Evolutionary conservation across 2,797 vertebrate species (phyloP).

Genomic region (Lagorchestes hirsutus): DNA sequence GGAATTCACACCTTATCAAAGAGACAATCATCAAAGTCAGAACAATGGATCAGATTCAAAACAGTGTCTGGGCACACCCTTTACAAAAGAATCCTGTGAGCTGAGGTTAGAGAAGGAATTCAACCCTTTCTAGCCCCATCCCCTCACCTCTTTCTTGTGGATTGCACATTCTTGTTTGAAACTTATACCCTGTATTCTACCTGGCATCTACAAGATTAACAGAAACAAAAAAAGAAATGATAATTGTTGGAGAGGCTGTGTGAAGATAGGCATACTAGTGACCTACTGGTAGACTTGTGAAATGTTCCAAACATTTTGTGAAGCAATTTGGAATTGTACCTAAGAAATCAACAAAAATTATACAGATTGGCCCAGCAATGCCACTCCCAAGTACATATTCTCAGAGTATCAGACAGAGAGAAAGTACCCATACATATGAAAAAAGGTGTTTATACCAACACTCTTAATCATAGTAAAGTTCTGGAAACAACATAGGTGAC

Average conservation of each 20-base stretch:
- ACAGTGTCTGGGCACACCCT: not conserved
- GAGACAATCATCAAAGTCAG: not conserved
- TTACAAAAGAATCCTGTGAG: not conserved
- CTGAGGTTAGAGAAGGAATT: conserved; percentile 9
- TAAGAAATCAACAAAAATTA: not conserved
- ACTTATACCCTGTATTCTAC: not conserved
- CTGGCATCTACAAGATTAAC: not conserved
- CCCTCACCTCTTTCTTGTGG: conserved; percentile 1
- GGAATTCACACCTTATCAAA: not conserved
- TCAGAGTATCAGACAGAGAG: not conserved
- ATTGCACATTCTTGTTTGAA: not conserved
- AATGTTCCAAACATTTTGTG: not conserved
- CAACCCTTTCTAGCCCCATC: not conserved
- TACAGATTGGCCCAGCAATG: too few relatives aligned
- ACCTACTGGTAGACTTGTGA: not conserved
- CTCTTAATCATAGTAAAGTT: not conserved
- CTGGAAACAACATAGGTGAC: not conserved
- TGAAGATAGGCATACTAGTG: not conserved
- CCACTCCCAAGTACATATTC: not conserved
- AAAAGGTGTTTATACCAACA: not conserved
- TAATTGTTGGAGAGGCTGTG: not conserved
- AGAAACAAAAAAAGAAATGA: not conserved
- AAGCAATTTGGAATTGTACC: not conserved
- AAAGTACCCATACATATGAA: not conserved
- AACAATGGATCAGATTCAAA: not conserved